Conservation (phyloP, 2,888 invertebrate genomes). For the Coelopa pilipes region DNA sequence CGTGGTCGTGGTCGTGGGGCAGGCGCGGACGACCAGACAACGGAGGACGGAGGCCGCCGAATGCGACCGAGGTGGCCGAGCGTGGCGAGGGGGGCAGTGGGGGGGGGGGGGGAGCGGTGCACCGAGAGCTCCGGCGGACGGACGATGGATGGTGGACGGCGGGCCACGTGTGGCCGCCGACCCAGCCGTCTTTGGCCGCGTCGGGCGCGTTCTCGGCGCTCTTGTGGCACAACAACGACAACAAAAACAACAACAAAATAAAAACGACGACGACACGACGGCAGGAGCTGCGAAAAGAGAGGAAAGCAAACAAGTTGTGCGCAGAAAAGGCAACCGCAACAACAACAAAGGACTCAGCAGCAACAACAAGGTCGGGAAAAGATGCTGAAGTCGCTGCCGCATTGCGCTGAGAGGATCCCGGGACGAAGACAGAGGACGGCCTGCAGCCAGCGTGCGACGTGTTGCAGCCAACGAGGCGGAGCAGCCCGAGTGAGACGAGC, state of each 20-base stretch:
- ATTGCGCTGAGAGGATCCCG: constrained; percentile 24
- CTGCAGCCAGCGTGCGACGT: neutral
- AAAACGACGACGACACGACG: too few species aligned
- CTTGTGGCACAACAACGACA: constrained; percentile 17
- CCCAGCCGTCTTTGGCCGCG: constrained; percentile 32
- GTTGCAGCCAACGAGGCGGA: neutral
- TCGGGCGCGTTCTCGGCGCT: constrained; percentile 24
- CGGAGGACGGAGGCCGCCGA: too few species aligned
- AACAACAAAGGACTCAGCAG: constrained; percentile 3
- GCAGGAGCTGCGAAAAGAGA: neutral
- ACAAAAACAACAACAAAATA: neutral
- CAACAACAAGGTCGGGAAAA: neutral
- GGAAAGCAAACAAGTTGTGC: too few species aligned
- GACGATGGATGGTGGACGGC: too few species aligned
- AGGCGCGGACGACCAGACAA: neutral
- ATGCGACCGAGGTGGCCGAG: too few species aligned
- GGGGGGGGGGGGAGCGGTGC: too few species aligned
- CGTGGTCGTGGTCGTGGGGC: neutral
- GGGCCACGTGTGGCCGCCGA: neutral
- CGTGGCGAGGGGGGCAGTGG: neutral
- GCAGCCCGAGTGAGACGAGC: neutral
- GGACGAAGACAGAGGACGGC: neutral
- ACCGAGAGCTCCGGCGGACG: neutral
- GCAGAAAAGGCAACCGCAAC: neutral
- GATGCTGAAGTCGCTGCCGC: constrained; percentile 33